Base-by-base conservation (phyloP, 1,140 invertebrate genomes). In the Drosophila navojoa region DNA sequence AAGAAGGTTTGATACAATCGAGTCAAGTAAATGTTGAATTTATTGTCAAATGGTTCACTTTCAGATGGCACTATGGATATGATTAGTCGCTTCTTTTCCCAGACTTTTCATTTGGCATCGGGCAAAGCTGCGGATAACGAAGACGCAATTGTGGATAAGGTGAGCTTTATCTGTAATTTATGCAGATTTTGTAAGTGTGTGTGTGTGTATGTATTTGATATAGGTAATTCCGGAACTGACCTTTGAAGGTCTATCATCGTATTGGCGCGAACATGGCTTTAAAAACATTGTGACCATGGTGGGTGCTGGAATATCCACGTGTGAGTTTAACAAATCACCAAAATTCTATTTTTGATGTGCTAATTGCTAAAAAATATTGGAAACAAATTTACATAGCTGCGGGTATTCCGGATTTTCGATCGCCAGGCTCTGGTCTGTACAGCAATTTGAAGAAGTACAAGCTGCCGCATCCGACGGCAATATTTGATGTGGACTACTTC, bases 221-320 rank as follows among this genome's bases (percentile, higher is more conserved):
- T 11, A 93, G 93, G 91, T 95, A 45, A 85, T 95, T 42, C 91
- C 93, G 19, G 93, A 95, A 52, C 76, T 94, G 27, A 93, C 92
- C 35, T 85, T 97, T 47, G 95, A 96, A 86, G 96, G 95, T 7
- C 92, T 97, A 29, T 93, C 94, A 0, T 93, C 95, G 5, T 96
- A 95, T 80, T 96, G 97, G 59, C 94, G 96, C 72, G 94, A 94
- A 77, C 94, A 94, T 19, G 94, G 95, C 73, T 97, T 96, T 84
- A 96, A 95, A 92, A 98, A 98, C 81, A 95, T 99, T 58, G 96
- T 99, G 62, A 97, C 97, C 15, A 95, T 99, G 95, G 96, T 97
- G 71, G 98, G 98, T 61, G 98, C 98, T 79, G 98, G 98, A 59
- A 98, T 99, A 81, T 98, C 98, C 22, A 98, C 98, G 40, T 96